Base-by-base conservation (phyloP, 2,797 vertebrate genomes). In the Fundulus diaphanus region DNA sequence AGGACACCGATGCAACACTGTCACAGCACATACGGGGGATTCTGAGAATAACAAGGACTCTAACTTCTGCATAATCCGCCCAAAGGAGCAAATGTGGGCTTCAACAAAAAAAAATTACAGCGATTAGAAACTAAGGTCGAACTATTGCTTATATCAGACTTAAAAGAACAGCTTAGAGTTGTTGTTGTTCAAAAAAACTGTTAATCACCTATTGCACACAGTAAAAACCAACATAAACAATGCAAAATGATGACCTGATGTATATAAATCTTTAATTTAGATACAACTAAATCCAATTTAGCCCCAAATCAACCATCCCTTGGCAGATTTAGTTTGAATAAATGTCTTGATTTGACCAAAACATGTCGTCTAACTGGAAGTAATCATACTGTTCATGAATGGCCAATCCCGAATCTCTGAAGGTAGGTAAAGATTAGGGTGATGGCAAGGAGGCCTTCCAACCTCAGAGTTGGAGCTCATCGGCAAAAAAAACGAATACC, bases 61-160 rank as follows among this genome's bases (percentile, higher is more conserved):
- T 71, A 83, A 54, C 65, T 65, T 71, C 69, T 54, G 71, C 59
- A 49, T 42, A 40, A 70, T 24, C 42, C 22, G 5, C 49, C 56
- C 33, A 66, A 31, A 67, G 48, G 24, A 48, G 57, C 49, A 44
- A 24, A 22, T 18, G 22, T 42, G 35, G 8, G 68, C 73, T 79
- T 77, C 68, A 70, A 78, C 37, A 54, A 46, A 31, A 11, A 46
- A 31, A 11, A 76, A 15, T 20, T 13, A 52, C 44, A 31, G 24
- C 7, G 29, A 68, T 18, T 31, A 65, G 40, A 65, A 40, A 52
- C 22, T 52, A 24, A 52, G 18, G 24, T 5, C 9, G 22, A 65
- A 40, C 40, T 40, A n/a, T 65, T 65, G 9, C 61, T n/a, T 24
- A 65, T 40, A 40, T 65, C 35, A 65, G 11, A 13, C 24, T 8